phyloP scores from a whole-genome alignment of 2,113 vertebrate genomes.

The Barbus barbus region DNA sequence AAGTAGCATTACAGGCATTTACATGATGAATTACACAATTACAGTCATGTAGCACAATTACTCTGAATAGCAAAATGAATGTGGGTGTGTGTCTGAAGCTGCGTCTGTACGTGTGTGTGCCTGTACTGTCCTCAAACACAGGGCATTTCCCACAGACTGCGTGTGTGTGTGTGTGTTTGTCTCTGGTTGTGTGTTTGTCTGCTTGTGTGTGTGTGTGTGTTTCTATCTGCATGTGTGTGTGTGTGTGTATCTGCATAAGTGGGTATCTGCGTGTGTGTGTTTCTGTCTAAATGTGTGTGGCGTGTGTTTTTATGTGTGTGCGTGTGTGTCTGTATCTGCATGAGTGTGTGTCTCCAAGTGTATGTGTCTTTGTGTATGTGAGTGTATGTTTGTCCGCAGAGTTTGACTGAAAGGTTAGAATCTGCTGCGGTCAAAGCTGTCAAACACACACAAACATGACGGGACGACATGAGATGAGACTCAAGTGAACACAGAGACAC shows the following conservation, averaged over 20 bases:
- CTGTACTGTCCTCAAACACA: not conserved
- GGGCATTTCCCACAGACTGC: conserved; percentile 15
- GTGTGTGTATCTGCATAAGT: not conserved
- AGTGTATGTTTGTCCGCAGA: not conserved
- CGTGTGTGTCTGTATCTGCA: not conserved
- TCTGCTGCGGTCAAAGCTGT: conserved; percentile 15
- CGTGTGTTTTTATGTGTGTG: not conserved
- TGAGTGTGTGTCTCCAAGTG: not conserved
- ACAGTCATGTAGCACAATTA: not conserved
- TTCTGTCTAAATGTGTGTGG: too few relatives aligned
- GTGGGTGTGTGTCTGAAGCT: not conserved
- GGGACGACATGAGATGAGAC: not conserved
- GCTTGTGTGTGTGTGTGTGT: too few relatives aligned
- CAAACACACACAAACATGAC: conserved; percentile 4
- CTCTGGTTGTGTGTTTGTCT: not conserved
- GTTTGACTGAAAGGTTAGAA: not conserved
- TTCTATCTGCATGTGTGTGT: too few relatives aligned
- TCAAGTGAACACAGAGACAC: not conserved
- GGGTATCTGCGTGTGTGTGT: too few relatives aligned
- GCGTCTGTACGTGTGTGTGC: conserved; percentile 14
- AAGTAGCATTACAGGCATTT: not conserved
- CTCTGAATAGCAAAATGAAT: not conserved
- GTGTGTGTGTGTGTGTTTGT: not conserved
- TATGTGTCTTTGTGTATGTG: not conserved
- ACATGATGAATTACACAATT: not conserved